Evolutionary conservation across 2,113 vertebrate species (phyloP).

Genomic region (Odocoileus virginianus): DNA sequence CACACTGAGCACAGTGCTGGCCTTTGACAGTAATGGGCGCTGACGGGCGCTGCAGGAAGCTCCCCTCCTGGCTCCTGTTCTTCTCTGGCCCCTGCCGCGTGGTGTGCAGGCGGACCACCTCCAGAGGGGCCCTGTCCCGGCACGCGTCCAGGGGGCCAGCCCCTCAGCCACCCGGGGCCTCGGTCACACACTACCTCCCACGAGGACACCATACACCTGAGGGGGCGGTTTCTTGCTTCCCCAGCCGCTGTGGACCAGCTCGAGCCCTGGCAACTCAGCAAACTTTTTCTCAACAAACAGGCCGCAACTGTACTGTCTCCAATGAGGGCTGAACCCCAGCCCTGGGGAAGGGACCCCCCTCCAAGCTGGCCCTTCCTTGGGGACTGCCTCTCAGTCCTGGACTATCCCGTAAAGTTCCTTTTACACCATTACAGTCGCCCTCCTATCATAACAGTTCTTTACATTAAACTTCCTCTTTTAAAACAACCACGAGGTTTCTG

Average conservation of each 20-base stretch:
- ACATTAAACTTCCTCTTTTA: neutral
- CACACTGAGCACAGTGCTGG: neutral
- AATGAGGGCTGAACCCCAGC: neutral
- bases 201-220: accelerated
- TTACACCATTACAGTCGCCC: neutral
- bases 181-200: neutral
- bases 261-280: neutral
- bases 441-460: neutral
- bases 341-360: neutral
- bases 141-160: neutral
- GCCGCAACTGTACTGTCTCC: neutral
- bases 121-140: neutral
- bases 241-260: neutral
- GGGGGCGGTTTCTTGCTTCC: neutral
- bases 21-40: neutral
- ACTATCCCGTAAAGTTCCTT: neutral
- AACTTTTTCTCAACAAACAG: neutral
- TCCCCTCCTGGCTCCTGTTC: neutral
- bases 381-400: neutral
- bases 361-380: neutral
- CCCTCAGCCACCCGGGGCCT: neutral
- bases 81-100: neutral
- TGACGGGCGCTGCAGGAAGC: neutral
- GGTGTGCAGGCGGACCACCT: neutral
- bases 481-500: neutral